Base-by-base conservation (phyloP, 1,140 invertebrate genomes). In the Onthophagus taurus region DNA sequence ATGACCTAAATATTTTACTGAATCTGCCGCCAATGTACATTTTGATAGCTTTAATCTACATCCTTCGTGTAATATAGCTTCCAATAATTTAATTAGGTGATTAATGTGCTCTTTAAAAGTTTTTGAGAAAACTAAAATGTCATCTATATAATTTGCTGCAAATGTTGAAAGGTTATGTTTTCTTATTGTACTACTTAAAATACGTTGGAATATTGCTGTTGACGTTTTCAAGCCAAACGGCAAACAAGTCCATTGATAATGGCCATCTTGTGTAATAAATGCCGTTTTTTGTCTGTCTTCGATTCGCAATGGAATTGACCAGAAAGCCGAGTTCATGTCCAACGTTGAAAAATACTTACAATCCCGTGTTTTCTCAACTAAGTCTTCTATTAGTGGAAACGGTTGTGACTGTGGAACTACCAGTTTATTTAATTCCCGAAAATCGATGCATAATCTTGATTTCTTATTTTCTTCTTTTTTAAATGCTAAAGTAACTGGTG, bases 281-380 rank as follows among this genome's bases (percentile, higher is more conserved):
- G 9, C 35, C 13, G 35, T 37, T 20, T 37, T 37, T 7, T 19
- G 13, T 37, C 35, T 37, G 13, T 16, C 35, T 37, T 37, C 14
- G 13, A 37, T 37, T 14, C 19, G 14, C 35, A 37, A 7, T 37
- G 19, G 58, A 8, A 64, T 62, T 12, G 59, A 60, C 60, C 59
- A 65, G 38, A 64, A 66, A 5, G 63, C 62, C 8, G 57, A 61
- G 47, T 61, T 64, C 31, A 64, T 58, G 35, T 63, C 61, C 3
- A 65, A 31, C 16, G 45, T 56, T 14, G 60, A 36, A 26, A 59
- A 65, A 34, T 45, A 63, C 33, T 51, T 59, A 20, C 54, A 64
- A 31, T 57, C 52, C 45, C 54, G 50, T 42, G 58, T 55, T 37
- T 56, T 58, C 38, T 50, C 26, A 29, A 46, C 45, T 47, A 56